Base-by-base conservation (phyloP, 2,888 invertebrate species). In the Chalcosyrphus nemorum region DNA sequence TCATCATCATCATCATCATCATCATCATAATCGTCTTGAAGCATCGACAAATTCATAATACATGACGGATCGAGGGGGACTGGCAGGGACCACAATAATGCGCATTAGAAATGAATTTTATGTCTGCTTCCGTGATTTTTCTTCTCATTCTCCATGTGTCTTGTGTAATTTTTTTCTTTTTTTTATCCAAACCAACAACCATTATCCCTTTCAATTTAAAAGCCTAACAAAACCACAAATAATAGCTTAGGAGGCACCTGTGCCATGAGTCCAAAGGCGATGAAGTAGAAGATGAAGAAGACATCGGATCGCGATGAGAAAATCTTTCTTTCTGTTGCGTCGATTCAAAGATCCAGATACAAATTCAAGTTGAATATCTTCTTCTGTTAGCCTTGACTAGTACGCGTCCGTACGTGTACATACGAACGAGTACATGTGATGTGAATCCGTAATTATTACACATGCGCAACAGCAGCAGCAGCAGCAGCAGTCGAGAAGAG, bases 101-200 rank as follows among this genome's bases (percentile, higher is more conserved):
- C 84, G 84, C 84, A 84, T 84, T 84, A 84, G 84, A 84, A 84
- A 84, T 84, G 74, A 75, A 80, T 80, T n/a, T 84, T 78, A 84
- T 80, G 84, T 84, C 84, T 84, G 80, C 84, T 84, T 84, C 84
- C 84, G 84, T 80, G 84, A 84, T 80, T 70, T 81, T 68, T 63
- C 63, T 54, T 50, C 82, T 82, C 15, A 27, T 24, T 2, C 4
- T 24, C 24, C 2, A 24, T 24, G 4, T 24, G 24, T 2, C 7
- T 38, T 59, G 29, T 17, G 13, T 65, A 1, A 4, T 45, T 21
- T 29, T 17, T 19, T 9, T 7, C 32, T 45, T 45, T 45, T 63
- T 63, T 43, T n/a, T n/a, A n/a, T n/a, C n/a, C n/a, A 41, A 41
- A 47, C 15, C 21, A 15, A 13, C 54, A 29, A 52, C 50, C 61